These are phyloP conservation scores for Sus cebifrons DNA, from an alignment of 2,797 vertebrate species.

Conservation along the genomic window DNA sequence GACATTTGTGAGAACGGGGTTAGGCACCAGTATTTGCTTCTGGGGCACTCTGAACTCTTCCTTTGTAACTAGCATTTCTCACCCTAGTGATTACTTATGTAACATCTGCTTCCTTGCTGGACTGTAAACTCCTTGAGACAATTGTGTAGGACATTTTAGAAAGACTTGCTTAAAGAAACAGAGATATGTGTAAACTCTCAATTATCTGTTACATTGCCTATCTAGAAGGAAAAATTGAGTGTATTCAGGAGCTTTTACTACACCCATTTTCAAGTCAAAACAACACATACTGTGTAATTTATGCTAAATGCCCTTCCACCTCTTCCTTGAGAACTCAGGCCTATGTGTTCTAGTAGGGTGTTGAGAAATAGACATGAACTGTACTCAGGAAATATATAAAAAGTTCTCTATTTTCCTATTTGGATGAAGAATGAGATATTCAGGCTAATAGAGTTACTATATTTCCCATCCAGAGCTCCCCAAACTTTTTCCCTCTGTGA, in stretches of 20 bases:
- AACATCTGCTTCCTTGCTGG: not conserved
- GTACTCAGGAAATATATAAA: not conserved
- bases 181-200: conserved; percentile 1
- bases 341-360: not conserved
- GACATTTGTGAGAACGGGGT: not conserved
- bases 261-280: conserved; percentile 32
- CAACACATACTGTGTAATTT: not conserved
- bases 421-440: not conserved
- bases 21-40: not conserved
- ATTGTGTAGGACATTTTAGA: conserved; percentile 44
- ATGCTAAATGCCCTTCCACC: not conserved
- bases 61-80: not conserved
- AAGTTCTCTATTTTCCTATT: conserved; percentile 8
- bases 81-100: not conserved
- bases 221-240: not conserved
- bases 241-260: not conserved
- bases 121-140: not conserved
- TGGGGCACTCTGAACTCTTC: not conserved
- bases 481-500: not conserved
- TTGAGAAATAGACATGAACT: not conserved
- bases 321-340: conserved; percentile 47
- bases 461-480: not conserved
- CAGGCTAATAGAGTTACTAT: not conserved
- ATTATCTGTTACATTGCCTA: not conserved
- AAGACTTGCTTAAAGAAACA: conserved; percentile 19